Conservation (phyloP, 2,113 vertebrate genomes). For the Sminthopsis crassicaudata region DNA sequence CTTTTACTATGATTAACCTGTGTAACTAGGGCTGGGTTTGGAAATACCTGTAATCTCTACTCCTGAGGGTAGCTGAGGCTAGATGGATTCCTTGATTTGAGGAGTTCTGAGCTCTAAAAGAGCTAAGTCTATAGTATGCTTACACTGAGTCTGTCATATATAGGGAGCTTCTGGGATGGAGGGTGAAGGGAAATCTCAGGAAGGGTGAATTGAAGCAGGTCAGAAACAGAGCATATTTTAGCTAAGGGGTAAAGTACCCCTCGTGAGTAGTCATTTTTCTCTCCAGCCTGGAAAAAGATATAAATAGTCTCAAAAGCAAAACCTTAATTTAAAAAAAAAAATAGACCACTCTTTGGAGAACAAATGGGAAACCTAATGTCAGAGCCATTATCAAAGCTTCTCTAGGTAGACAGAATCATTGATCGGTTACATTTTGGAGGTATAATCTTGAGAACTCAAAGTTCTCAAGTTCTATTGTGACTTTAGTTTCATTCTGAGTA, state of each 20-base stretch:
- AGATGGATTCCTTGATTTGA: not conserved
- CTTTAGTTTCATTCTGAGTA: conserved; percentile 45
- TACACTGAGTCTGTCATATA: not conserved
- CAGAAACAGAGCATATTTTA: not conserved
- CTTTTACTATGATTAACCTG: not conserved
- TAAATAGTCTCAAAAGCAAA: not conserved
- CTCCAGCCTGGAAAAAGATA: not conserved
- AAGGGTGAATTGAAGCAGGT: not conserved
- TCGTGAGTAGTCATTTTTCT: not conserved
- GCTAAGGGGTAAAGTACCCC: not conserved
- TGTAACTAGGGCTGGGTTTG: not conserved
- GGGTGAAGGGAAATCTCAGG: not conserved
- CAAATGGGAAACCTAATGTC: not conserved
- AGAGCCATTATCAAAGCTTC: not conserved
- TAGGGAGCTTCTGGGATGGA: not conserved
- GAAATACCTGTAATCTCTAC: not conserved
- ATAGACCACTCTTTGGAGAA: not conserved
- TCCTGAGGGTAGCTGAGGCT: not conserved
- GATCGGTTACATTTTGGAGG: not conserved
- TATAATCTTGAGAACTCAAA: not conserved
- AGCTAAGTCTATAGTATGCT: not conserved
- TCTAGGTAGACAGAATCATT: not conserved
- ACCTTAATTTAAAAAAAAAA: not conserved
- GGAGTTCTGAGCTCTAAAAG: not conserved
- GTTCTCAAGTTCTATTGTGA: conserved; percentile 23